Evolutionary conservation across 2,113 vertebrate species (phyloP).

Genomic region (Nettapus auritus): DNA sequence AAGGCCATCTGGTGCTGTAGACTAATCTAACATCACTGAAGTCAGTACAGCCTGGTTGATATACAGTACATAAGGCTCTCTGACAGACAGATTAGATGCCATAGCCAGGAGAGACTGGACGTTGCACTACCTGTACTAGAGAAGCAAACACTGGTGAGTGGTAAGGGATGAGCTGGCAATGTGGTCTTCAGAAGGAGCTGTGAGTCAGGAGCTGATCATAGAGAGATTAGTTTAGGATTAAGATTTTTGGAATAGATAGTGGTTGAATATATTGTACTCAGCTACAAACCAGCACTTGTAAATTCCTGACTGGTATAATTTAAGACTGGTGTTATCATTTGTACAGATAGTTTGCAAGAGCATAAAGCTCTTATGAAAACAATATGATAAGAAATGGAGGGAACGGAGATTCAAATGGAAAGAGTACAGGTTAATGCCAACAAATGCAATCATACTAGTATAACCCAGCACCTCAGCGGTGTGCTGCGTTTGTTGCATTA

Average conservation of each 20-base stretch:
- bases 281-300: neutral
- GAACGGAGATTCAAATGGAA: neutral
- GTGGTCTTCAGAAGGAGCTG: neutral
- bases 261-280: neutral
- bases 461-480: neutral
- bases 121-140: neutral
- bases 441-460: neutral
- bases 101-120: neutral
- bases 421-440: neutral
- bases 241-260: neutral
- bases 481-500: neutral
- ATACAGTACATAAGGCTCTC: neutral
- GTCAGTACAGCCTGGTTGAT: conserved; percentile 40
- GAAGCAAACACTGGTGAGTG: neutral
- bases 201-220: neutral
- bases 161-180: neutral
- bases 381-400: neutral
- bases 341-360: neutral
- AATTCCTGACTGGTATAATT: neutral
- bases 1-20: conserved; percentile 64
- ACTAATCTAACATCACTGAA: conserved; percentile 56
- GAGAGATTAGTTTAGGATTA: neutral
- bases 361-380: neutral
- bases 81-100: neutral
- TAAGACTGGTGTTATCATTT: neutral